Evolutionary conservation across 2,797 vertebrate genomes (phyloP), one percentile per base, ranked within the genome.

Genomic region (Carcharodon carcharias): DNA sequence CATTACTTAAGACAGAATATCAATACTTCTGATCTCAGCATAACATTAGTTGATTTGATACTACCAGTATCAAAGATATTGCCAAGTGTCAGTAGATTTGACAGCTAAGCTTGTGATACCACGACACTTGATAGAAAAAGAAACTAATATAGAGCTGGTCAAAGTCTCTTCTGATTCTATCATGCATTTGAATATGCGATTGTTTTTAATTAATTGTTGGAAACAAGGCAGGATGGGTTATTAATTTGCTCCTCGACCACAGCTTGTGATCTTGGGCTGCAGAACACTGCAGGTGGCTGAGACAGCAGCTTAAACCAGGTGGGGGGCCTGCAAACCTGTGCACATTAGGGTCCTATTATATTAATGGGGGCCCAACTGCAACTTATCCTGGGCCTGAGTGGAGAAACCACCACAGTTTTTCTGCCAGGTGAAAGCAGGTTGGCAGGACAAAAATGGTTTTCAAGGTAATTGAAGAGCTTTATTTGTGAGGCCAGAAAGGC

Each of bases 11-110:
- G 91, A 63, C 91, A 93, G n/a, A 93, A 93, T 93, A 61, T 93
- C 91, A 65, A 93, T 93, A 93, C n/a, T 18, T 63, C 91, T 93
- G n/a, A 26, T 93, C 61, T 67, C 61, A 65, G 91, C 61, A 67
- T 67, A 93, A 67, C 40, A 93, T 67, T 28, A n/a, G n/a, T 67
- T 93, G n/a, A 93, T 67, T 67, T 67, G 63, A 93, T 93, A 40
- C n/a, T 11, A 93, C 45, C 8, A 65, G 5, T 40, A 65, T 26
- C n/a, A 45, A 85, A 45, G 91, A 9, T 67, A 67, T 67, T 12
- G n/a, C 3, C 7, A 92, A 63, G 35, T 65, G 91, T 28, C 21
- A 67, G 31, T 40, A 93, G 35, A 65, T 45, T 65, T 65, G n/a
- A 65, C 91, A 93, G n/a, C 91, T 65, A 23, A 93, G 40, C 35